Conservation (phyloP, 2,113 vertebrate species). For the Parus major region DNA sequence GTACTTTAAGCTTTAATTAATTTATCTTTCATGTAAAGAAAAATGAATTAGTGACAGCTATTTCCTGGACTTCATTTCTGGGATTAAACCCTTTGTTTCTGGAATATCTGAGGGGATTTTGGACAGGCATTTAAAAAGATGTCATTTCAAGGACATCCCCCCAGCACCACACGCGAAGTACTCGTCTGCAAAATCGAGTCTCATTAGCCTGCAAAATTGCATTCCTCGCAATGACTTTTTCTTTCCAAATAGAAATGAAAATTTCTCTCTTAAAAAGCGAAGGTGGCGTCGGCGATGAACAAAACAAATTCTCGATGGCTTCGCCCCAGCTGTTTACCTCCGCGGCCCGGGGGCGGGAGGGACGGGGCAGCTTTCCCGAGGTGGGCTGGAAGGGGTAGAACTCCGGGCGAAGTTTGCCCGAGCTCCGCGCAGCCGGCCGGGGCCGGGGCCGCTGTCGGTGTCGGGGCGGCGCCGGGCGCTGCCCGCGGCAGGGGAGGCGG, state of each 20-base stretch:
- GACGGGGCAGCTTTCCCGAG: neutral
- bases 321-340: conserved; percentile 51
- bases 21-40: conserved; percentile 49
- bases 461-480: neutral
- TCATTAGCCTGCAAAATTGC: conserved; percentile 69
- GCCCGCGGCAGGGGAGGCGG: neutral
- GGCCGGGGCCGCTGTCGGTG: neutral
- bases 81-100: conserved; percentile 58
- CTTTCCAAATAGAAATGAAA: conserved; percentile 53
- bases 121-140: conserved; percentile 66
- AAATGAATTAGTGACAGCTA: conserved; percentile 52
- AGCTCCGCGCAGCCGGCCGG: neutral
- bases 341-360: neutral
- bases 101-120: neutral
- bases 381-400: neutral
- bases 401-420: conserved; percentile 59
- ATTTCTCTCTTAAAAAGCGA: neutral
- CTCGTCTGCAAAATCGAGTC: conserved; percentile 62
- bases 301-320: conserved; percentile 26
- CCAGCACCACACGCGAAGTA: conserved; percentile 38
- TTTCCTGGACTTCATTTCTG: conserved; percentile 57
- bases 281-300: conserved; percentile 30
- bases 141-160: conserved; percentile 73
- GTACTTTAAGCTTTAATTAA: conserved; percentile 40
- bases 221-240: conserved; percentile 58